Evolutionary conservation across 2,797 vertebrate genomes (phyloP).

Genomic region (Oryzias dopingdopingensis): DNA sequence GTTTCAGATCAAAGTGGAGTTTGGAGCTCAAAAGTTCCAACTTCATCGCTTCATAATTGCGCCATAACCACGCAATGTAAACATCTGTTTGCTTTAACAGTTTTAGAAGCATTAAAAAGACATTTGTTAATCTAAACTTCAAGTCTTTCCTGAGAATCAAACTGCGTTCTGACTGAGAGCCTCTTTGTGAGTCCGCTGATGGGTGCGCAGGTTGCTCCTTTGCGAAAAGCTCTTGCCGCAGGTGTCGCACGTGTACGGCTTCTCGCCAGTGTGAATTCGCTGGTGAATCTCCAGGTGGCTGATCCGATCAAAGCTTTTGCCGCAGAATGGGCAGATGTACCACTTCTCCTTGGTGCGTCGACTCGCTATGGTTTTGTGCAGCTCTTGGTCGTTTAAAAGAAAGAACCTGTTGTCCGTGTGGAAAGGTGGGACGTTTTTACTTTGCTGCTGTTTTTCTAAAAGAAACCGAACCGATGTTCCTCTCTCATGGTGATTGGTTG

Average conservation of each 20-base stretch:
- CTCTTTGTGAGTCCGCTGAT: constrained; percentile 77
- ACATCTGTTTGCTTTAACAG: too few relatives aligned
- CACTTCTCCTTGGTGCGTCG: constrained; percentile 71
- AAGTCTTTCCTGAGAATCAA: constrained; percentile 15
- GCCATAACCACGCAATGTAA: too few relatives aligned
- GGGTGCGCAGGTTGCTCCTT: constrained; percentile 82
- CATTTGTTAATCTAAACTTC: too few relatives aligned
- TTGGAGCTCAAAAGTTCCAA: too few relatives aligned
- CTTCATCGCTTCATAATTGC: too few relatives aligned
- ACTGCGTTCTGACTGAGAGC: constrained; percentile 31
- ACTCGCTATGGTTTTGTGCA: constrained; percentile 33
- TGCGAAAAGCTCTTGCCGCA: constrained; percentile 80
- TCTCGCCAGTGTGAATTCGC: constrained; percentile 81
- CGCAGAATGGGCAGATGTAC: constrained; percentile 80
- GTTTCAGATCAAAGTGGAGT: too few relatives aligned
- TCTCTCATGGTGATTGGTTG: constrained; percentile 35
- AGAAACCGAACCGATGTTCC: constrained; percentile 41
- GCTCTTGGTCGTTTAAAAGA: constrained; percentile 43
- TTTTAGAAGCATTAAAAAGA: too few relatives aligned
- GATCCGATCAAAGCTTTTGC: constrained; percentile 80
- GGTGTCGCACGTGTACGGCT: constrained; percentile 70
- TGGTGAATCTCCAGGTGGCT: constrained; percentile 82
- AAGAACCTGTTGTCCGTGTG: constrained; percentile 48
- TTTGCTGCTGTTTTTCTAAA: constrained; percentile 43
- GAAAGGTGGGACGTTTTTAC: constrained; percentile 30